Base-by-base conservation (phyloP, 2,888 invertebrate species). In the Toxonevra muliebris region DNA sequence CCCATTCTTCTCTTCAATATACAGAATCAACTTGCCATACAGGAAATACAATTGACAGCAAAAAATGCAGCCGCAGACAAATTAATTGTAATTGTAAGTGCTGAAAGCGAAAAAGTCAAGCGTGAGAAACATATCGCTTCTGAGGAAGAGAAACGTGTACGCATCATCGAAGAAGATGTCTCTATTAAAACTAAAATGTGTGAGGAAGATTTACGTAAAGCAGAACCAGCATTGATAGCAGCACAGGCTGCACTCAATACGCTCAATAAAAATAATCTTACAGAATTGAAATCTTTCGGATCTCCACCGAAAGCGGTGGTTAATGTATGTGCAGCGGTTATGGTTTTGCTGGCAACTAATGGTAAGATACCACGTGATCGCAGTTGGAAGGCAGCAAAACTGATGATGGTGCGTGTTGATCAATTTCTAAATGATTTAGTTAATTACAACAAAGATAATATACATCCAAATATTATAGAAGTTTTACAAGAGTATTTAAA, bases 211-310 rank as follows among this genome's bases (percentile, higher is more conserved):
- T 87, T 97, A 76, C 92, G 91, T 0, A 95, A 93, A 83, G 97
- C 97, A 0, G 96, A 97, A 83, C 97, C 97, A 0, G 96, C 97
- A 1, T 86, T 98, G 57, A 85, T 92, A 9, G 96, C 96, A 17
- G 97, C 97, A 0, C 93, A 95, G 82, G 82, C 79, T 0, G 85
- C 85, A 0, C 77, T 97, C 60, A 93, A 97, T 79, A 97, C 97
- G 0, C 86, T 98, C n/a, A 97, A 97, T 80, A 98, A 98, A 87
- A 93, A 91, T 79, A 98, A 97, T 82, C 86, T 98, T 73, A 97
- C 97, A 0, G 97, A 98, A 85, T 84, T 98, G 78, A 97, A 97
- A 82, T 95, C 97, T 0, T 97, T 98, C 83, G 95, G 96, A 0
- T 91, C 94, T 10, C 97, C 97, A n/a, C 95, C 96, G 1, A 91